These are phyloP conservation scores for Micoletzkya japonica DNA, from an alignment of 2,888 invertebrate species.

Conservation along the genomic window DNA sequence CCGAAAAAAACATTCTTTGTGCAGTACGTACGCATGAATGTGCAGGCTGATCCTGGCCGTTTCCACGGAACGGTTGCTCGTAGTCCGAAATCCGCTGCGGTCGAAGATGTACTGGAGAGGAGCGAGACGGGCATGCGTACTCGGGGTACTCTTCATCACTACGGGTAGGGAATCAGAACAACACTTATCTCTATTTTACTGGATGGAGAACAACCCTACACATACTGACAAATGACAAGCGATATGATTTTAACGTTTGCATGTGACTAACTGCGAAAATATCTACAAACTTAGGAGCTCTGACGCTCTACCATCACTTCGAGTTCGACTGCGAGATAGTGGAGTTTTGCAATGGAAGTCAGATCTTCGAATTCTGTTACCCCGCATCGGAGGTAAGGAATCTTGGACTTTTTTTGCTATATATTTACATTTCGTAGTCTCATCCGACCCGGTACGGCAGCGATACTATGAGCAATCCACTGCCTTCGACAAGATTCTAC, in stretches of 20 bases:
- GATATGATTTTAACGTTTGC: not conserved
- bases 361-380: conserved; percentile 53
- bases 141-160: conserved; percentile 51
- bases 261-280: not conserved
- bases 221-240: not conserved
- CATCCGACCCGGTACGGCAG: conserved; percentile 24
- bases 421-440: not conserved
- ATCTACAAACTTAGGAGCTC: conserved; percentile 30
- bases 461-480: not conserved
- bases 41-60: conserved; percentile 61
- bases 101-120: conserved; percentile 60
- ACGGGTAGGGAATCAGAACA: conserved; percentile 42
- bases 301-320: conserved; percentile 60
- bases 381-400: conserved; percentile 33
- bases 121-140: conserved; percentile 43
- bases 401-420: not conserved
- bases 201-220: not conserved
- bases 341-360: conserved; percentile 58
- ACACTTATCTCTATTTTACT: not conserved
- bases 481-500: conserved; percentile 37
- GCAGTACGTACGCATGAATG: not conserved
- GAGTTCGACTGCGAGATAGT: conserved; percentile 60
- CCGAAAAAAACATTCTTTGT: not conserved
- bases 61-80: conserved; percentile 57
- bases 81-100: conserved; percentile 54